Evolutionary conservation across 2,888 invertebrate genomes (phyloP), one percentile per base, ranked within the genome.

Genomic region (Gandaritis pyraliata): DNA sequence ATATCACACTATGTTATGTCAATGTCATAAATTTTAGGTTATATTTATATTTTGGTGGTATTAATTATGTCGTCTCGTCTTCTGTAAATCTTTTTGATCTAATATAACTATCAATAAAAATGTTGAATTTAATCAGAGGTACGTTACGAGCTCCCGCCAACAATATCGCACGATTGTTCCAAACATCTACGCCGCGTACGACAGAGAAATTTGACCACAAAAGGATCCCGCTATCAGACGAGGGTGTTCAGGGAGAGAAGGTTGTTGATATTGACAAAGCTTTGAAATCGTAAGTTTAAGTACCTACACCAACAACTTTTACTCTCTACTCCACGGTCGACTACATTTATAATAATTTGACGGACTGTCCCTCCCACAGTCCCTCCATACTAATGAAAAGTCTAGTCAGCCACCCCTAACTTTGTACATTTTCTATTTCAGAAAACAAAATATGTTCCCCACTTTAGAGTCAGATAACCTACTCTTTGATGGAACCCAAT

Each of bases 241-340:
- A 97, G 80, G 97, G 97, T 50, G 96, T 96, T 0, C 93, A 93
- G 61, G 97, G 97, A 46, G 97, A 97, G 85, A 94, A 93, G 77
- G 86, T 94, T 0, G 77, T 95, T 36, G 95, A 96, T 79, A 94
- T 97, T 39, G 97, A 97, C 82, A 85, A 93, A 8, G 81, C 93
- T 13, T 80, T 94, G 8, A 90, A 93, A 74, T 90, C 93, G 95
- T 96, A 89, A 86, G 93, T 76, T n/a, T n/a, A n/a, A n/a, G n/a
- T n/a, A n/a, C n/a, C n/a, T n/a, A n/a, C n/a, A n/a, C n/a, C n/a
- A n/a, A n/a, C n/a, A n/a, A n/a, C n/a, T n/a, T n/a, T n/a, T n/a
- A n/a, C n/a, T n/a, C n/a, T n/a, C n/a, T n/a, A n/a, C n/a, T n/a
- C n/a, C n/a, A n/a, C n/a, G n/a, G n/a, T n/a, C n/a, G n/a, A n/a